Percentiles rank a stretch among this genome's conserved stretches.
Conservation (phyloP, 2,888 invertebrate genomes). For the Pristionchus fissidentatus region DNA sequence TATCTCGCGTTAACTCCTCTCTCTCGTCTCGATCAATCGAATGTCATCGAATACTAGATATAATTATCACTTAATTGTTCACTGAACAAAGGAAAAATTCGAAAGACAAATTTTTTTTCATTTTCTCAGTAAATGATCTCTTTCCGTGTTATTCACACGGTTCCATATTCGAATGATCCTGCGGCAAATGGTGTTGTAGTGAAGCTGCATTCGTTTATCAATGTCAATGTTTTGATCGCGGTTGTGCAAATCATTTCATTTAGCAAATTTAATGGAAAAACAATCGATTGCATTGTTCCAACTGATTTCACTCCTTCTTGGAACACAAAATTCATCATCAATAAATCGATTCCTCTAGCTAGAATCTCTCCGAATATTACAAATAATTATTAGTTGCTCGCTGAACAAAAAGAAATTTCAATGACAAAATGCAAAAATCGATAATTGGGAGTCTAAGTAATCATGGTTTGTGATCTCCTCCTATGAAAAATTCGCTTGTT, state of each 20-base stretch:
- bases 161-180: constrained; percentile 70
- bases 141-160: constrained; percentile 72
- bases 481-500: constrained; percentile 31
- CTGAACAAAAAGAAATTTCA: too few species aligned
- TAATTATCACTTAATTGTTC: too few species aligned
- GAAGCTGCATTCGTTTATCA: constrained; percentile 70
- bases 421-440: background rate
- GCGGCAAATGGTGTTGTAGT: constrained; percentile 72
- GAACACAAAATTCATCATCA: too few species aligned
- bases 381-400: background rate
- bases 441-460: background rate
- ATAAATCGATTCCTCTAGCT: too few species aligned
- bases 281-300: constrained; percentile 72
- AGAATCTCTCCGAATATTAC: too few species aligned
- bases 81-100: too few species aligned
- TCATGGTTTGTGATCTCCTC: constrained; percentile 19
- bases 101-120: too few species aligned
- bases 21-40: too few species aligned
- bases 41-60: too few species aligned
- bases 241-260: constrained; percentile 71
- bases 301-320: constrained; percentile 65
- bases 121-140: constrained; percentile 70
- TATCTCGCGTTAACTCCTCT: too few species aligned
- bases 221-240: constrained; percentile 72
- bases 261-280: constrained; percentile 73